Conservation (phyloP, 2,888 invertebrate species). For the Metalampra italica region DNA sequence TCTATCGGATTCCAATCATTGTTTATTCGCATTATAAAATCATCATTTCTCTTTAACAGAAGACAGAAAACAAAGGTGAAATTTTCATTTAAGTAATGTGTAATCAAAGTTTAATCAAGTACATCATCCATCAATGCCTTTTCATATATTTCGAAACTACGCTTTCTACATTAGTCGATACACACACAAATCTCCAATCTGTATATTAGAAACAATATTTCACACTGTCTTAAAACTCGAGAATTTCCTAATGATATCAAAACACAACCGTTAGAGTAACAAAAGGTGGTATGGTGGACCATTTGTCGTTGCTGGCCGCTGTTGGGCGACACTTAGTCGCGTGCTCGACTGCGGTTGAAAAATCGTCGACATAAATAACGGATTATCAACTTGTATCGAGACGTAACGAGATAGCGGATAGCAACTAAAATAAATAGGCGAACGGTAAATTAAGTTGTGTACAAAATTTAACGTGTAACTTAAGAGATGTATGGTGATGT, state of each 20-base stretch:
- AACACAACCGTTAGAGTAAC: conserved; percentile 68
- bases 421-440: conserved; percentile 66
- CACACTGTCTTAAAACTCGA: conserved; percentile 56
- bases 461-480: conserved; percentile 31
- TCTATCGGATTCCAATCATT: conserved; percentile 18
- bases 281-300: conserved; percentile 55
- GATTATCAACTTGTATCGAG: conserved; percentile 71
- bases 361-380: conserved; percentile 71
- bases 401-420: conserved; percentile 60
- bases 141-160: conserved; percentile 32
- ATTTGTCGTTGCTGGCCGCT: conserved; percentile 49
- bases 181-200: conserved; percentile 51
- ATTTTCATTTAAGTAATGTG: conserved; percentile 18
- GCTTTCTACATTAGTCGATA: conserved; percentile 55
- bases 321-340: conserved; percentile 56
- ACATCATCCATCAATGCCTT: conserved; percentile 47
- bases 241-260: conserved; percentile 72
- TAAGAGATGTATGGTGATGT: conserved; percentile 22
- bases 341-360: conserved; percentile 59
- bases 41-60: conserved; percentile 2
- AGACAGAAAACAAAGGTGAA: conserved; percentile 11
- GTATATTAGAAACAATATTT: conserved; percentile 62
- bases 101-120: conserved; percentile 40
- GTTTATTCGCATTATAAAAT: conserved; percentile 19
- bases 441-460: conserved; percentile 67